phyloP scores from a whole-genome alignment of 2,888 invertebrate genomes.

The Habroteleia sp. region DNA sequence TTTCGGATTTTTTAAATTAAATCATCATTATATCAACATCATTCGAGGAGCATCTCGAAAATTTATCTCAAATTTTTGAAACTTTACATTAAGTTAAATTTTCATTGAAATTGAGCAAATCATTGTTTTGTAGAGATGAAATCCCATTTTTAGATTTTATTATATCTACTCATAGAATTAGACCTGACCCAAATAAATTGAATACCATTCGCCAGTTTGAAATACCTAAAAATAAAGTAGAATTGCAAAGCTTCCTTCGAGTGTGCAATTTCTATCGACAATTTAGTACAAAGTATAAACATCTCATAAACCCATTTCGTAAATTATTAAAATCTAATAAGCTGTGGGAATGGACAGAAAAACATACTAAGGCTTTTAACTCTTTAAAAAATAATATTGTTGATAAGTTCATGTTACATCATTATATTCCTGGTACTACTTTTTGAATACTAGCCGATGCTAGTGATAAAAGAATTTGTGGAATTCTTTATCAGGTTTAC shows the following conservation, averaged over 20 bases:
- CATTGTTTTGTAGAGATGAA: not conserved
- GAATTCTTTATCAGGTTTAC: conserved; percentile 58
- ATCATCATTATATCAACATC: not conserved
- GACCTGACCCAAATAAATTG: not conserved
- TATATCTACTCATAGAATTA: not conserved
- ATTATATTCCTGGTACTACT: conserved; percentile 13
- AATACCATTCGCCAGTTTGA: conserved; percentile 38
- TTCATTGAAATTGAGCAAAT: conserved; percentile 7
- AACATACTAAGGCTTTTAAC: not conserved
- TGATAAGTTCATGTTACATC: conserved; percentile 10
- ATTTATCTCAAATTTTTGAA: not conserved
- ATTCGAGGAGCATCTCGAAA: conserved; percentile 5
- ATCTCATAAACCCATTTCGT: no score
- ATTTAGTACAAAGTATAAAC: not conserved
- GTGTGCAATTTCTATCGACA: conserved; percentile 54
- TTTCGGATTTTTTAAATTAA: no score
- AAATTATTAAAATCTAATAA: no score
- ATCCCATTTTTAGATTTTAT: not conserved
- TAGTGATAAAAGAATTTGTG: conserved; percentile 54
- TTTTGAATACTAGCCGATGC: conserved; percentile 58
- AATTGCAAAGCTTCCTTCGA: conserved; percentile 65
- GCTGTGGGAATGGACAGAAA: no score
- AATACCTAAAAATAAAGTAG: conserved; percentile 63
- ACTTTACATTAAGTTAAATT: conserved; percentile 5
- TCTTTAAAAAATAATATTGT: conserved; percentile 18